Conservation (phyloP, 2,797 vertebrate species). For the Mus minutoides region DNA sequence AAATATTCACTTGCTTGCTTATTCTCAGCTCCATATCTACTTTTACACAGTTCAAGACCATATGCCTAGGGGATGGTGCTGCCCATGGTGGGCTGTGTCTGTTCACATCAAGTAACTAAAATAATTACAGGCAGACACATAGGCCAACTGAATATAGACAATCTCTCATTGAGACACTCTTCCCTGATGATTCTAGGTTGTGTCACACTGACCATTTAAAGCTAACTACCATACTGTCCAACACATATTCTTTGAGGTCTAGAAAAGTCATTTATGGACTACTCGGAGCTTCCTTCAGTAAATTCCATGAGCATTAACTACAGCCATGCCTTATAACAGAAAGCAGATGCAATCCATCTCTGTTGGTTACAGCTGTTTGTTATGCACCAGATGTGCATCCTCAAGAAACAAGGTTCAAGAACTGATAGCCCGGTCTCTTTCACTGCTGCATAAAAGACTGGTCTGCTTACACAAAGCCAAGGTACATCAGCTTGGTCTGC, state of each 20-base stretch:
- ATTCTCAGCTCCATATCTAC: background rate
- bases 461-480: background rate
- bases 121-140: background rate
- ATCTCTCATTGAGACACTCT: background rate
- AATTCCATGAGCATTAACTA: background rate
- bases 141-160: background rate
- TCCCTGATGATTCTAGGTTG: background rate
- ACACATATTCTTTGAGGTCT: slow-evolving; percentile 21
- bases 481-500: background rate
- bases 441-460: background rate
- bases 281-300: background rate
- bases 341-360: background rate
- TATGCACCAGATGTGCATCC: background rate
- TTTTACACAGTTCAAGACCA: background rate
- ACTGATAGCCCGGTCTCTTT: background rate
- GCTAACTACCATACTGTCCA: background rate
- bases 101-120: background rate
- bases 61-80: background rate
- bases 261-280: background rate
- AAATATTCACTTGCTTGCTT: background rate
- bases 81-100: background rate
- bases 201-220: background rate
- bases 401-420: background rate
- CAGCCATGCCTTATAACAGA: background rate
- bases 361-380: background rate